A percentile compares a stretch with the other conserved stretches of the same genome.
Evolutionary conservation across 1,140 invertebrate species (phyloP).

Genomic region (Leptoteleia sp.): DNA sequence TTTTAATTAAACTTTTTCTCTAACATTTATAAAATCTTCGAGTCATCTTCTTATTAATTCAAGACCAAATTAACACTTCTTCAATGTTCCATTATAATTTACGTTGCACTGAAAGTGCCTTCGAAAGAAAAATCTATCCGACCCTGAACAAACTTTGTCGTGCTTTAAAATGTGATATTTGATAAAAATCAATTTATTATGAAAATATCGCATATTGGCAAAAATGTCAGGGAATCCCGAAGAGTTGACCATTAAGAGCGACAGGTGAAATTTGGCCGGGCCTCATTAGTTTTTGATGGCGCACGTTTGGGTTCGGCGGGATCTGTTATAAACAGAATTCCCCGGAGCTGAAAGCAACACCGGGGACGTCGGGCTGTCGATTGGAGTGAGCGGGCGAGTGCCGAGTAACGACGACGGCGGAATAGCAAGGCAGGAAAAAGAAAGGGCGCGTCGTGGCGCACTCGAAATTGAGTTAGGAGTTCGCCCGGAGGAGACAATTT

Average conservation of each 20-base stretch:
- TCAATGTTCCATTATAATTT: too few relatives aligned
- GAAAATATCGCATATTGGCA: too few relatives aligned
- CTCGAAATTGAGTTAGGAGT: conserved; percentile 58
- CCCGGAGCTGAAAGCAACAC: conserved; percentile 30
- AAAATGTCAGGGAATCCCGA: conserved; percentile 1
- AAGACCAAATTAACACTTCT: too few relatives aligned
- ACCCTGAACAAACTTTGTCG: too few relatives aligned
- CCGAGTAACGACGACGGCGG: conserved; percentile 49
- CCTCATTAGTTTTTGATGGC: conserved; percentile 24
- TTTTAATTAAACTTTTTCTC: too few relatives aligned
- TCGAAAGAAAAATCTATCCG: too few relatives aligned
- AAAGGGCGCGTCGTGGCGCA: conserved; percentile 19
- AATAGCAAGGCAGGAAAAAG: conserved; percentile 44
- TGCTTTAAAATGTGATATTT: neutral
- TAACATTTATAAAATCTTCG: too few relatives aligned
- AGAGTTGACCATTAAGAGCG: conserved; percentile 31
- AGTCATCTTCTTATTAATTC: too few relatives aligned
- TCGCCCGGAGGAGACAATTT: conserved; percentile 47
- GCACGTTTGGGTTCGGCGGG: conserved; percentile 1
- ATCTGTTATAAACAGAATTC: conserved; percentile 38
- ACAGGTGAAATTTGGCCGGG: conserved; percentile 15
- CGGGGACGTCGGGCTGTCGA: conserved; percentile 46
- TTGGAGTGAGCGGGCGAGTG: conserved; percentile 56
- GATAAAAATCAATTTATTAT: neutral
- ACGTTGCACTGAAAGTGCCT: too few relatives aligned